Evolutionary conservation across 2,113 vertebrate species (phyloP).

Genomic region (Nothocercus nigrocapillus): DNA sequence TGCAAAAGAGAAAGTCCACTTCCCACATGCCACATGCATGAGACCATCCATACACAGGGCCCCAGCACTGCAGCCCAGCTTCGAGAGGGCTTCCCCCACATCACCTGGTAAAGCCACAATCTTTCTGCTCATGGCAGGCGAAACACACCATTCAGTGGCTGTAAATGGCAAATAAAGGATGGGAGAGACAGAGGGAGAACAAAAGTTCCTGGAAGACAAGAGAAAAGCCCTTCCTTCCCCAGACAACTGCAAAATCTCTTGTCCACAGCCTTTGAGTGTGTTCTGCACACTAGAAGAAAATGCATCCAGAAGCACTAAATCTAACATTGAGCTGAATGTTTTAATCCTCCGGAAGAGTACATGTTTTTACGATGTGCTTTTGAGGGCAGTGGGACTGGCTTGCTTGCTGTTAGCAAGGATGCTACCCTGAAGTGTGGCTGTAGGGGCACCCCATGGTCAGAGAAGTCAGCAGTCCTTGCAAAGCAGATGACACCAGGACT

Average conservation of each 20-base stretch:
- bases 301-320: neutral
- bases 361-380: neutral
- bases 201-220: neutral
- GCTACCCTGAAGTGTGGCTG: neutral
- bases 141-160: neutral
- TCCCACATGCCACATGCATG: neutral
- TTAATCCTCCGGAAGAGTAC: too few relatives aligned
- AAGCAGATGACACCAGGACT: neutral
- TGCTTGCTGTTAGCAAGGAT: neutral
- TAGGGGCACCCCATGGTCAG: neutral
- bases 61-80: neutral
- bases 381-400: neutral
- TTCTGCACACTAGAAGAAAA: neutral
- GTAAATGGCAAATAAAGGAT: neutral
- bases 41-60: neutral
- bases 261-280: neutral
- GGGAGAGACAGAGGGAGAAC: neutral
- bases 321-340: neutral
- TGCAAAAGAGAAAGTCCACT: neutral
- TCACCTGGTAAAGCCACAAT: neutral
- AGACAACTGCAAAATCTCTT: neutral
- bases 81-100: neutral
- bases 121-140: neutral
- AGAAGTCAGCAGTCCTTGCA: neutral
- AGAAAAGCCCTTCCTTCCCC: neutral